Conservation (phyloP, 2,797 vertebrate species). For the Acanthurus tractus region DNA sequence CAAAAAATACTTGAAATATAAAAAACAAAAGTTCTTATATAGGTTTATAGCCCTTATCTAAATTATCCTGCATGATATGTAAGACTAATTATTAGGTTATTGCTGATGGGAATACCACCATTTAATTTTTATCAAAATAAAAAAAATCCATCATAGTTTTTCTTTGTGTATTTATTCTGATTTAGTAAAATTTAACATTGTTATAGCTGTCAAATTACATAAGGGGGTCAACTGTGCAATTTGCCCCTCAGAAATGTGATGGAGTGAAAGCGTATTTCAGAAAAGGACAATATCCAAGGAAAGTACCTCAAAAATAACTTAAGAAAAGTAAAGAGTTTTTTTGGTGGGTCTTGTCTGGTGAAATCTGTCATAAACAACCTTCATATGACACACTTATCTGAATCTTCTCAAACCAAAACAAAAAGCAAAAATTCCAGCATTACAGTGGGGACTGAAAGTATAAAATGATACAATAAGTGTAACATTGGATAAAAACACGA, state of each 20-base stretch:
- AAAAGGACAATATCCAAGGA: background rate
- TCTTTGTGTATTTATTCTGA: no score
- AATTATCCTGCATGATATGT: no score
- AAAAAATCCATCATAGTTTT: no score
- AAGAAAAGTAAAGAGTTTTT: background rate
- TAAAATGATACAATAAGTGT: no score
- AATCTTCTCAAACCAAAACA: background rate
- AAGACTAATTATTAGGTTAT: no score
- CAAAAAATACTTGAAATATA: background rate
- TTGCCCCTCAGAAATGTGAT: background rate
- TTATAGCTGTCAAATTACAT: background rate
- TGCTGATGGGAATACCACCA: background rate
- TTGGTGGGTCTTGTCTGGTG: background rate
- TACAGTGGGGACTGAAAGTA: background rate
- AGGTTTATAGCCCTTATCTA: background rate
- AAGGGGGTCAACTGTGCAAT: background rate
- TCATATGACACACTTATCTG: background rate
- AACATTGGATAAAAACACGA: background rate
- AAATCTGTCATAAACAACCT: background rate
- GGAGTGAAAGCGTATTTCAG: background rate
- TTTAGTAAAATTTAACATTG: no score
- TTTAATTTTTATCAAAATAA: background rate
- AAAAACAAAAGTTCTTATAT: background rate
- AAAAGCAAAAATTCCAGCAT: background rate
- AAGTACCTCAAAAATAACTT: background rate